Base-by-base conservation (phyloP, 2,888 invertebrate genomes). In the Agriotes lineatus region DNA sequence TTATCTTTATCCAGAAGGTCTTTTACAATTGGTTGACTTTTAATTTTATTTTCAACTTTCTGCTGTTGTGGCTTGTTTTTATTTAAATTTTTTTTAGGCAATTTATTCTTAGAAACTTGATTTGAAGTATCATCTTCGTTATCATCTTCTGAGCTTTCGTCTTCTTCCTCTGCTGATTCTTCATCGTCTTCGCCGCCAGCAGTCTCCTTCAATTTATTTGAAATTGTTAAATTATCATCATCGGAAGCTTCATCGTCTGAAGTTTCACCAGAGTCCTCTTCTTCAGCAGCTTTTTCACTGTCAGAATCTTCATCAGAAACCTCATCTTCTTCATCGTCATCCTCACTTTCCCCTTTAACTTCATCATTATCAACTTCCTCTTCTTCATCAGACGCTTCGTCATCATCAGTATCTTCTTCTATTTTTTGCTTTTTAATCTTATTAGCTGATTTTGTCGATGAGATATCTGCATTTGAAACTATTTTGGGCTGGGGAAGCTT, bases 341-440 rank as follows among this genome's bases (percentile, higher is more conserved):
- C 68, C 12, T 56, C 61, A 10, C 61, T 58, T 48, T 30, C 52
- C 25, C 22, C 45, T n/a, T 59, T 44, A 20, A 57, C 54, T 30
- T 71, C 48, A 39, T 74, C 71, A 30, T 71, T 62, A 56, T 73
- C 74, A 3, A 68, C 62, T 44, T 71, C 71, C 22, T 66, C 67
- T 30, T 67, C 67, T 14, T 50, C 56, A n/a, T 54, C 37, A 4
- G 37, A 37, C 4, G 1, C 33, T 37, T 68, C 52, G 56, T 44
- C 33, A n/a, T 20, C 35, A 45, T 66, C 37, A 37, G 37, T 12
- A 4, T 37, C 37, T 37, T 25, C n/a, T 37, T n/a, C 3, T 37
- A 33, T n/a, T n/a, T n/a, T n/a, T n/a, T n/a, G n/a, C n/a, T n/a
- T n/a, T n/a, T n/a, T n/a, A n/a, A n/a, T n/a, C n/a, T n/a, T n/a